Evolutionary conservation across 2,797 vertebrate species (phyloP).

Genomic region (Mormyrus hasselquistii): DNA sequence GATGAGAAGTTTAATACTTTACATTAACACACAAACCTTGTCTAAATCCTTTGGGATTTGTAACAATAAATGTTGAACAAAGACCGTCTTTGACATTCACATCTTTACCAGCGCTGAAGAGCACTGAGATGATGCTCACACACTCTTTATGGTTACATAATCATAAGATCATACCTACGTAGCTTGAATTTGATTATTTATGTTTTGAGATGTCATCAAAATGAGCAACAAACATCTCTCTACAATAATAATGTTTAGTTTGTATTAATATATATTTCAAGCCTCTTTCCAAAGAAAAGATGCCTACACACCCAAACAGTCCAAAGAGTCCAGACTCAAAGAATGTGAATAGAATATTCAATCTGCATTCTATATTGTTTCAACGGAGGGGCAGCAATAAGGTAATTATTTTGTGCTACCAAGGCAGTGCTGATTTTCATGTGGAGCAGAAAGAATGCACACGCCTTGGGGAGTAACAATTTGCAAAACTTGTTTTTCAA

Average conservation of each 20-base stretch:
- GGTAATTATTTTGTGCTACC: not conserved
- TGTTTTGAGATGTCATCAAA: slow-evolving; percentile 8
- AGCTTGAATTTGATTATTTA: not conserved
- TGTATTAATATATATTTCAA: not conserved
- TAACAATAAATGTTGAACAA: slow-evolving; percentile 2
- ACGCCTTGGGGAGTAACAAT: not conserved
- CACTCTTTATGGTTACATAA: not conserved
- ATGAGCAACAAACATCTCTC: slow-evolving; percentile 16
- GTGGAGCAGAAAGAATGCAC: not conserved
- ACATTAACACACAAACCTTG: slow-evolving; percentile 1
- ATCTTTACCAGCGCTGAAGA: not conserved
- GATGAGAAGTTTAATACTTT: not conserved
- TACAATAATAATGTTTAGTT: not conserved
- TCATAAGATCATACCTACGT: not conserved
- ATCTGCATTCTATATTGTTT: not conserved
- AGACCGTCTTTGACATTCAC: slow-evolving; percentile 6
- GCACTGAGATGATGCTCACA: not conserved
- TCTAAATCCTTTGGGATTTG: not conserved
- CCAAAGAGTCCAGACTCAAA: not conserved
- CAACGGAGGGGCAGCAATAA: not conserved
- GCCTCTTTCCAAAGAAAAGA: not conserved
- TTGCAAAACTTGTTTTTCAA: slow-evolving; percentile 5
- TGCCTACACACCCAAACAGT: not conserved
- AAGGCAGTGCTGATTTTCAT: not conserved
- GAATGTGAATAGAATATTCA: not conserved